These are phyloP conservation scores for Metacarcinus magister DNA, from an alignment of 2,888 invertebrate species.

Conservation along the genomic window DNA sequence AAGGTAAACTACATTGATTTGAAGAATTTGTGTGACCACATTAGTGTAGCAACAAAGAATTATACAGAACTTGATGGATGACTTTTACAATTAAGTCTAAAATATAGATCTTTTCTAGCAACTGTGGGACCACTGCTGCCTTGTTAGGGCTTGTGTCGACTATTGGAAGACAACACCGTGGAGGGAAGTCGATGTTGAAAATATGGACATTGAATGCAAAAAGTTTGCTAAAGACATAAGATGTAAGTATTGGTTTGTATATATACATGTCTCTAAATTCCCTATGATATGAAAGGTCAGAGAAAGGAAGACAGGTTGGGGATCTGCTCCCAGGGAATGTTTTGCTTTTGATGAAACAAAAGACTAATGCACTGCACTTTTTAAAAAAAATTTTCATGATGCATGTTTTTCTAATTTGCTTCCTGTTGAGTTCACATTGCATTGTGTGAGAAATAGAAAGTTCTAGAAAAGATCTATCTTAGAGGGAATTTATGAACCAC, in stretches of 20 bases:
- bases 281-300: too few species aligned
- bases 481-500: too few species aligned
- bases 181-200: conserved; percentile 98
- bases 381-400: too few species aligned
- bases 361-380: too few species aligned
- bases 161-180: conserved; percentile 99
- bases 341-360: too few species aligned
- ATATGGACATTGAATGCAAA: conserved; percentile 99
- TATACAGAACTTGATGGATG: background rate
- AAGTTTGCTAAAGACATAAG: conserved; percentile 98
- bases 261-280: background rate
- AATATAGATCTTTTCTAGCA: conserved; percentile 87
- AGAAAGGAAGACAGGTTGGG: too few species aligned
- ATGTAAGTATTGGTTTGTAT: conserved; percentile 86
- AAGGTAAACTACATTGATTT: conserved; percentile 87
- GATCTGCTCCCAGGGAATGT: too few species aligned
- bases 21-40: background rate
- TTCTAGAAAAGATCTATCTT: too few species aligned
- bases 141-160: conserved; percentile 95
- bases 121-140: conserved; percentile 97
- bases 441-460: too few species aligned
- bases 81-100: background rate
- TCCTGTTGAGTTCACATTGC: too few species aligned
- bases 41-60: background rate
- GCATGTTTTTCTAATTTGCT: too few species aligned